Evolutionary conservation across 2,113 vertebrate species (phyloP).

Genomic region (Oryzias curvinotus): DNA sequence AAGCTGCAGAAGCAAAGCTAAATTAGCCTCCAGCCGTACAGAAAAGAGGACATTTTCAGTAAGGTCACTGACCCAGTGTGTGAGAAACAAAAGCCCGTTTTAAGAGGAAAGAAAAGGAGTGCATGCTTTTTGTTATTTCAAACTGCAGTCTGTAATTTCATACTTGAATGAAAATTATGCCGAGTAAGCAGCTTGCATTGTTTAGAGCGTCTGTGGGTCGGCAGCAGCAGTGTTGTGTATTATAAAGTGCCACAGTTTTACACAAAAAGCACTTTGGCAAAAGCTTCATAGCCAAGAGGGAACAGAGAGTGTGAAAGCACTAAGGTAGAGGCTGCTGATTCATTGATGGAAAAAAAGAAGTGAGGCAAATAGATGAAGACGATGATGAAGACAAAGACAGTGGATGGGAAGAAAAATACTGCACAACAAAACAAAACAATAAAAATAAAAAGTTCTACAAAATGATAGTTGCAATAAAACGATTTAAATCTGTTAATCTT

Average conservation of each 20-base stretch:
- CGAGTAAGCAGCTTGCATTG: constrained; percentile 16
- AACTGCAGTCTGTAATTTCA: constrained; percentile 26
- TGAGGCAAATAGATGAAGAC: not conserved
- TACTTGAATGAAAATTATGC: constrained; percentile 4
- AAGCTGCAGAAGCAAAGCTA: not conserved
- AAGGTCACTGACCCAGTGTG: constrained; percentile 18
- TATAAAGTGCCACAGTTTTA: constrained; percentile 24
- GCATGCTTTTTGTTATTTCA: constrained; percentile 13
- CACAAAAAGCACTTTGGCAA: constrained; percentile 14
- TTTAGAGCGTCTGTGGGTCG: constrained; percentile 10
- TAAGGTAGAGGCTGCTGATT: constrained; percentile 10
- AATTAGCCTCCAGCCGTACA: not conserved
- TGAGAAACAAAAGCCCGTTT: constrained; percentile 13
- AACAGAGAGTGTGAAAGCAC: not conserved
- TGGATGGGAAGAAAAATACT: too few species aligned
- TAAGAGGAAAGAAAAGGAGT: constrained; percentile 23
- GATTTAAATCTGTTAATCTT: too few species aligned
- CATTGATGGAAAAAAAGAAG: constrained; percentile 11
- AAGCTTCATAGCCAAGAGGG: not conserved
- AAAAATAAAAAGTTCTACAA: too few species aligned
- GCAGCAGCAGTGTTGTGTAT: constrained; percentile 29
- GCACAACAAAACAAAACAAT: too few species aligned
- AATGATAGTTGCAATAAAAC: too few species aligned
- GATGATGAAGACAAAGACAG: not conserved
- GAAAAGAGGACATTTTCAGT: constrained; percentile 13